Evolutionary conservation across 2,888 invertebrate genomes (phyloP), one percentile per base, ranked within the genome.

Genomic region (Pterostichus madidus): DNA sequence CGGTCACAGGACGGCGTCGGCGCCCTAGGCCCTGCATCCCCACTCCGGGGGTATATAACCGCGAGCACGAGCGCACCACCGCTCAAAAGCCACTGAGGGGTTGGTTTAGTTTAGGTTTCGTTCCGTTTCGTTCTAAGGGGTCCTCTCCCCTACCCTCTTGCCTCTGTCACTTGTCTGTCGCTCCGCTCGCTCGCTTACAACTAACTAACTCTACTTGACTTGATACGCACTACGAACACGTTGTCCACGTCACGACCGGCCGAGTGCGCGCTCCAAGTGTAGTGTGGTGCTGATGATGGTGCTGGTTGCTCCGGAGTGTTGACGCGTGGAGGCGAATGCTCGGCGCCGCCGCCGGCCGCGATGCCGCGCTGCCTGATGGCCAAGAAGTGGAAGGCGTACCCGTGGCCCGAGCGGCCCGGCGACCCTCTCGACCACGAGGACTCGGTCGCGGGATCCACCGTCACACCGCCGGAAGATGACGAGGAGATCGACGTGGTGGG

Each of bases 301-400:
- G 15, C 68, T 24, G 24, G 31, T 71, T 31, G 32, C 76, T 24
- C 53, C 17, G 64, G 59, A 77, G 39, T 77, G 39, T 31, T 52
- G 31, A n/a, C 73, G 15, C 52, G 52, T 31, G 10, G 71, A 39
- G 39, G 46, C 53, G 39, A 56, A 77, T 75, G 75, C 49, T 52
- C 71, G 89, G 90, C 91, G 91, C 93, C 92, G 91, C 97, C 97
- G 97, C 97, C 97, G 89, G 90, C 91, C 91, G 93, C 92, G 91
- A 97, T 97, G 97, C 97, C 97, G 92, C 96, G 97, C 91, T 97
- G 97, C 93, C 94, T 97, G 91, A 97, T 97, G 96, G 97, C 97
- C 89, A 97, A 97, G 92, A 97, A 97, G 93, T 97, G 97, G 96
- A 97, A 97, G 94, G 95, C 94, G 90, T 94, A 94, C 89, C 94